Evolutionary conservation across 2,888 invertebrate genomes (phyloP), one percentile per base, ranked within the genome.

Genomic region (Chloroclystis v-ata): DNA sequence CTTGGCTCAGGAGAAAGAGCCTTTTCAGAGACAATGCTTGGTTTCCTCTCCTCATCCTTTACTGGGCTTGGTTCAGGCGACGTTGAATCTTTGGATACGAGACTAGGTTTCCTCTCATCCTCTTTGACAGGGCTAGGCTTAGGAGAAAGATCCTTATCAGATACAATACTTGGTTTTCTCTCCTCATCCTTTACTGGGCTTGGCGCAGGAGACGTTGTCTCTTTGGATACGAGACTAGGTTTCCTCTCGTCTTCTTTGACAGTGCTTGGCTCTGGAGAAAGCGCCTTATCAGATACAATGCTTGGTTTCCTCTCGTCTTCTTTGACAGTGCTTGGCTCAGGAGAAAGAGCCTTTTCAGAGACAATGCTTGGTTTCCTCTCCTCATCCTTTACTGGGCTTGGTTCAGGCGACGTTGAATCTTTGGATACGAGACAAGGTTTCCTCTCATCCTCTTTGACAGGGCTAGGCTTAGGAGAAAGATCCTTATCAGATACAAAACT

Each of bases 1-100:
- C 54, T 60, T 9, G 41, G 10, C n/a, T 32, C 14, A 0, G 10
- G 10, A 0, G 41, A 54, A 2, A 49, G 40, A 38, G 52, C 32
- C 12, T 46, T 35, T n/a, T 10, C 14, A 0, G 2, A 2, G 13
- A 28, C 5, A 6, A 8, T 4, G 8, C 26, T 26, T 26, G 26
- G 26, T 26, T 2, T n/a, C n/a, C n/a, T n/a, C n/a, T n/a, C n/a
- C n/a, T n/a, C n/a, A n/a, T n/a, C n/a, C n/a, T n/a, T n/a, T n/a
- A n/a, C n/a, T n/a, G n/a, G n/a, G n/a, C n/a, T n/a, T n/a, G n/a
- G n/a, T n/a, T n/a, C n/a, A n/a, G n/a, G n/a, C n/a, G n/a, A n/a
- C 20, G n/a, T n/a, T n/a, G n/a, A n/a, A n/a, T 20, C 5, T 4
- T 20, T 4, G 5, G 20, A 20, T 5, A 8, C 39, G 5, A 33